A percentile compares a stretch with the other conserved stretches of the same genome.
Evolutionary conservation across 2,888 invertebrate genomes (phyloP).

Genomic region (Drosophila setosimentum): DNA sequence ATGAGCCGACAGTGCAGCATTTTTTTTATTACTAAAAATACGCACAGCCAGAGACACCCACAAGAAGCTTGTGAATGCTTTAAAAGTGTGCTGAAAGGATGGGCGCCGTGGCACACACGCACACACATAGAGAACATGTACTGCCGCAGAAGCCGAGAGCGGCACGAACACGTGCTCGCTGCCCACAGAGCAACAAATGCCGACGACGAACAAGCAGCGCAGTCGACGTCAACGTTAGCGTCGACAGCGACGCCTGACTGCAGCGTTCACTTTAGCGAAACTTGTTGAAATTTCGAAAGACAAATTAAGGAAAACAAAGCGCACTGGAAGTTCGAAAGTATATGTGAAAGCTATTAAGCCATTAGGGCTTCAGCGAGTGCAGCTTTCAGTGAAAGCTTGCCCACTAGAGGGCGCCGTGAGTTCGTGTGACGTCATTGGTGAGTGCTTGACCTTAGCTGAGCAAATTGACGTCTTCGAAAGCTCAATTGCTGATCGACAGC

Average conservation of each 20-base stretch:
- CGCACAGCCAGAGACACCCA: conserved; percentile 20
- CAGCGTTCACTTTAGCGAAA: conserved; percentile 41
- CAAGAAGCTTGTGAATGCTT: conserved; percentile 46
- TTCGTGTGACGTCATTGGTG: conserved; percentile 33
- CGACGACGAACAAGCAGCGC: conserved; percentile 49
- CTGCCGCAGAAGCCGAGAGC: conserved; percentile 43
- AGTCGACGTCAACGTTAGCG: conserved; percentile 14
- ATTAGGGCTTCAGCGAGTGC: conserved; percentile 1
- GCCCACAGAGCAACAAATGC: conserved; percentile 73
- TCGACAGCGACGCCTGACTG: conserved; percentile 22
- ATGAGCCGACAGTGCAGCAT: conserved; percentile 53
- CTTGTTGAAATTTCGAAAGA: conserved; percentile 75
- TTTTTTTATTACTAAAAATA: conserved; percentile 55
- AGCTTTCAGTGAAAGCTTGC: conserved; percentile 23
- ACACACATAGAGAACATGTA: conserved; percentile 10
- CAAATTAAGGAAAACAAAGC: conserved; percentile 1
- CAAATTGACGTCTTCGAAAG: conserved; percentile 38
- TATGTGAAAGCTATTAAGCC: background rate
- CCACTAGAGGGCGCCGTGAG: conserved; percentile 42
- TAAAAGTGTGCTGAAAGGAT: conserved; percentile 7
- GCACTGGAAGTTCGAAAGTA: conserved; percentile 69
- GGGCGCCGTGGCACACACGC: background rate
- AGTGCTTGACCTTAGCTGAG: conserved; percentile 30
- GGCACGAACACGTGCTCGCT: conserved; percentile 56
- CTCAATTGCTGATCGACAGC: conserved; percentile 37